A percentile compares a stretch with the other conserved stretches of the same genome.
phyloP scores from a whole-genome alignment of 2,888 invertebrate species.

The Mythimna albipuncta region DNA sequence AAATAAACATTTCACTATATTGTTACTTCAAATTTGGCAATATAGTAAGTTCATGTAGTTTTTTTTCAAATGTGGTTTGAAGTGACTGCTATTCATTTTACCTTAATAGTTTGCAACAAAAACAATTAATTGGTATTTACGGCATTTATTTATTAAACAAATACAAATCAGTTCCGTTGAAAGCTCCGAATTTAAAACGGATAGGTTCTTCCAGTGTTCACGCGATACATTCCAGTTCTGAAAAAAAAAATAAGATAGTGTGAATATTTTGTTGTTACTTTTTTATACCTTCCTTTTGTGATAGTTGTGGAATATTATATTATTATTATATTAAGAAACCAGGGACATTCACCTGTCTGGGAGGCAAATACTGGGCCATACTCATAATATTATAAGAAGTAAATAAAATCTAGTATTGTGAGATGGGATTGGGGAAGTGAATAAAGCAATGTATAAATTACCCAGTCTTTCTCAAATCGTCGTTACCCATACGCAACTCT shows the following conservation, averaged over 20 bases:
- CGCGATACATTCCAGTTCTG: constrained; percentile 73
- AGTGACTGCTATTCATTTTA: neutral
- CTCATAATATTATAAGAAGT: too few relatives aligned
- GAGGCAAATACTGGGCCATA: too few relatives aligned
- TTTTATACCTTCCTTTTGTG: too few relatives aligned
- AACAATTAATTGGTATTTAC: neutral
- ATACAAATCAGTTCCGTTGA: neutral
- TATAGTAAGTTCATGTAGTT: too few relatives aligned
- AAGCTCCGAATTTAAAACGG: constrained; percentile 19
- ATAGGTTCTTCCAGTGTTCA: constrained; percentile 65
- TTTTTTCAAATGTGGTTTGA: neutral
- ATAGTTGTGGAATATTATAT: too few relatives aligned
- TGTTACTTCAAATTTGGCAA: too few relatives aligned
- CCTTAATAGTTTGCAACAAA: neutral
- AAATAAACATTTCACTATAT: too few relatives aligned
- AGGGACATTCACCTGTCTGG: too few relatives aligned
- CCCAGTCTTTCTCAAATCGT: constrained; percentile 68
- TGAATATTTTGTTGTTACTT: neutral
- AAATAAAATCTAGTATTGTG: neutral
- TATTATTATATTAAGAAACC: too few relatives aligned
- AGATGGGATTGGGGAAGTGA: neutral
- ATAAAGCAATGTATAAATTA: neutral
- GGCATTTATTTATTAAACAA: constrained; percentile 7
- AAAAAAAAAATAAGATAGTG: constrained; percentile 40
- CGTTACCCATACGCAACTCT: constrained; percentile 73